Conservation (phyloP, 2,113 vertebrate species). For the Cyphomyrus plagiostoma region DNA sequence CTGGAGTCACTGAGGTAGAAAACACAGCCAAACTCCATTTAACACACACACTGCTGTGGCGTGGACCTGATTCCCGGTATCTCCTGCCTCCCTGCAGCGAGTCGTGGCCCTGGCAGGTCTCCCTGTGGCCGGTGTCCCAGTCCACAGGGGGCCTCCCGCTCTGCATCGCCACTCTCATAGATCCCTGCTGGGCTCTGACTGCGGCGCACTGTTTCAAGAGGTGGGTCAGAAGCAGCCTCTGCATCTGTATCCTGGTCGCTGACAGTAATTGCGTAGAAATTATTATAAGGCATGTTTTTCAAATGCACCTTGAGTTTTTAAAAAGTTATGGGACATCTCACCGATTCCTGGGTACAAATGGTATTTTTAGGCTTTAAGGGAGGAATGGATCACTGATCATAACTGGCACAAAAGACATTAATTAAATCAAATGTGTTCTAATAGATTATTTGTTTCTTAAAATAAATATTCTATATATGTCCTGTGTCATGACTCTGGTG, state of each 20-base stretch:
- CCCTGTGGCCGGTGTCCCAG: constrained; percentile 69
- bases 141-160: constrained; percentile 61
- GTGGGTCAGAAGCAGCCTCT: constrained; percentile 45
- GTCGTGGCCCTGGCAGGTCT: constrained; percentile 82
- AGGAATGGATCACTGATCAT: background rate
- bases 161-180: constrained; percentile 79
- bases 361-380: background rate
- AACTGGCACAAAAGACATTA: background rate
- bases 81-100: constrained; percentile 54
- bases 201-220: constrained; percentile 84
- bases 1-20: constrained; percentile 44
- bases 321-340: background rate
- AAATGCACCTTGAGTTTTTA: background rate
- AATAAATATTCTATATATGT: background rate
- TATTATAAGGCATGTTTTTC: background rate
- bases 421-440: background rate
- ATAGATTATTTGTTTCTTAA: background rate
- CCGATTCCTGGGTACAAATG: background rate
- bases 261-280: background rate
- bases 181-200: constrained; percentile 80
- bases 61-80: background rate
- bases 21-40: background rate
- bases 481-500: background rate
- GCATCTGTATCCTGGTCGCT: background rate
- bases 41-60: background rate